These are phyloP conservation scores for Echeneis naucrates DNA, from an alignment of 2,797 vertebrate genomes.

Conservation along the genomic window DNA sequence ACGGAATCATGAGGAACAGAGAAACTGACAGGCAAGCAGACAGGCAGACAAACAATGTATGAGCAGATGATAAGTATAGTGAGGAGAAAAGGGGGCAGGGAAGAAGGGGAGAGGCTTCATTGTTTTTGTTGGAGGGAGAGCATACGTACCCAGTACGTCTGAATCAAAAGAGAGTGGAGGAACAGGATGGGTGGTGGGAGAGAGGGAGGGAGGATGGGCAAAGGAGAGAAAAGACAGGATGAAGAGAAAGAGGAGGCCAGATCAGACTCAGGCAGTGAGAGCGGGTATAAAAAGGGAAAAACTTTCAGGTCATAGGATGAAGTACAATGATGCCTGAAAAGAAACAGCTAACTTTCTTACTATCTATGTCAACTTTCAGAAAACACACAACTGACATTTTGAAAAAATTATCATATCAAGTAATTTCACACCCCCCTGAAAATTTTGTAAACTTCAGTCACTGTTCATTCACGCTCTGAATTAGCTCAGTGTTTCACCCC, in stretches of 20 bases:
- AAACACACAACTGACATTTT: background rate
- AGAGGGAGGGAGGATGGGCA: conserved; percentile 55
- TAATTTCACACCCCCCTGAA: background rate
- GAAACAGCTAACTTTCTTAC: too few species aligned
- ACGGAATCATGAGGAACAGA: conserved; percentile 75
- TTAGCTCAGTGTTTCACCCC: too few species aligned
- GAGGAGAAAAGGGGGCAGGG: conserved; percentile 50
- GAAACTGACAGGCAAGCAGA: conserved; percentile 81
- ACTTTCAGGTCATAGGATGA: conserved; percentile 40
- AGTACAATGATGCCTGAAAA: conserved; percentile 2
- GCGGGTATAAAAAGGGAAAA: conserved; percentile 53
- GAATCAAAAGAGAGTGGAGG: conserved; percentile 83
- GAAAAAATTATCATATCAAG: background rate
- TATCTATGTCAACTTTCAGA: background rate
- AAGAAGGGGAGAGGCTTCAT: conserved; percentile 47
- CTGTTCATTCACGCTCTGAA: too few species aligned
- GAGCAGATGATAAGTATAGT: conserved; percentile 70
- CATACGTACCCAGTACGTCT: conserved; percentile 95
- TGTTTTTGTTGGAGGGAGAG: conserved; percentile 63
- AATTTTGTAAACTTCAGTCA: too few species aligned
- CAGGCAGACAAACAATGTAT: conserved; percentile 74
- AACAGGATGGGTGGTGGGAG: conserved; percentile 60
- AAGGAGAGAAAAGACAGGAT: conserved; percentile 79
- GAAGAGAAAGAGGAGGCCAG: conserved; percentile 81
- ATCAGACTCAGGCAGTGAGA: conserved; percentile 81